Percentiles rank a stretch among this genome's conserved stretches.
Conservation (phyloP, 2,888 invertebrate species). For the Folsomia manolachei region DNA sequence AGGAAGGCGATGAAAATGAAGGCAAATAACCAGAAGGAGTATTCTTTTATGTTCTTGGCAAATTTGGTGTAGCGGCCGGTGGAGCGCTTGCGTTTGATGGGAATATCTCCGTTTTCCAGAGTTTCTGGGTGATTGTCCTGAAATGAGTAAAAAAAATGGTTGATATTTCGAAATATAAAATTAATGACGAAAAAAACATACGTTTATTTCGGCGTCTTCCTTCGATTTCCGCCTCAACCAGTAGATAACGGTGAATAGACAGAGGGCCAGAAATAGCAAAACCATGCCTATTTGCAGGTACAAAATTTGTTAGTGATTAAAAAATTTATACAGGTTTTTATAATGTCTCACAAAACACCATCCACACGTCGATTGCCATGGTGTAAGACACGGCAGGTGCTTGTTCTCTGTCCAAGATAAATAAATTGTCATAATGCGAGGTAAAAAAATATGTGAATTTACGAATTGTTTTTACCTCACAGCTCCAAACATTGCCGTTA, state of each 20-base stretch:
- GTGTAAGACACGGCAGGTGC: constrained; percentile 43
- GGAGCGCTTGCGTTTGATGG: not conserved
- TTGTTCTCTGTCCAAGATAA: constrained; percentile 42
- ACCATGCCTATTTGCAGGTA: too few relatives aligned
- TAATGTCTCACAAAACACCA: too few relatives aligned
- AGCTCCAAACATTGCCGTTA: too few relatives aligned
- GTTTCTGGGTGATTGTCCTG: too few relatives aligned
- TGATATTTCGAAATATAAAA: too few relatives aligned
- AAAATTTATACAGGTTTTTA: too few relatives aligned
- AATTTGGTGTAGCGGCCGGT: constrained; percentile 1
- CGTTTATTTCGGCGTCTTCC: not conserved
- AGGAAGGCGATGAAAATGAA: constrained; percentile 28
- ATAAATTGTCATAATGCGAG: too few relatives aligned
- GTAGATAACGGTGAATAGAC: not conserved
- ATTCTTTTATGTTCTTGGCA: constrained; percentile 32
- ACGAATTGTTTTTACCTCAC: too few relatives aligned
- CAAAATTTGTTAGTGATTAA: too few relatives aligned
- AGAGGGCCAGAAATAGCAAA: not conserved
- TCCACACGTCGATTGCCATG: constrained; percentile 39
- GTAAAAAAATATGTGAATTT: too few relatives aligned
- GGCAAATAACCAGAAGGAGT: constrained; percentile 27
- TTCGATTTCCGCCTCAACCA: not conserved
- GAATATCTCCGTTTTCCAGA: not conserved
- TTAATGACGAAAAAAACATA: too few relatives aligned
- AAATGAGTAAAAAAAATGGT: too few relatives aligned